phyloP scores from a whole-genome alignment of 2,113 vertebrate species.

The Erythrolamprus reginae region DNA sequence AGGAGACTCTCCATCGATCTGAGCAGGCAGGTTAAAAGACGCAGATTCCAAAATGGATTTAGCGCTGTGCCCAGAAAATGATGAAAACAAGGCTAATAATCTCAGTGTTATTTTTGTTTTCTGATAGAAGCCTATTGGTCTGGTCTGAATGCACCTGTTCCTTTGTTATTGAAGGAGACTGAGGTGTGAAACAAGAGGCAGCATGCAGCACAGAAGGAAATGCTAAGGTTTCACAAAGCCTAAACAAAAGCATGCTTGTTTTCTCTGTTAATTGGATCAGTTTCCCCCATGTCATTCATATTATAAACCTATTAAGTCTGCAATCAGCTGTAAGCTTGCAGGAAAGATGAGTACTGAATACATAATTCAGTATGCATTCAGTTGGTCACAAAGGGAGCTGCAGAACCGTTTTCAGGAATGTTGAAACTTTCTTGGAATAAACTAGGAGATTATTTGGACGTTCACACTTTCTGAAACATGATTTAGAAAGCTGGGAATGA shows the following conservation, averaged over 20 bases:
- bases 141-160: not conserved
- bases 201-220: not conserved
- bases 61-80: not conserved
- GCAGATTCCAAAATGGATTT: not conserved
- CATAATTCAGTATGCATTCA: not conserved
- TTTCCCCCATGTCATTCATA: slow-evolving; percentile 21
- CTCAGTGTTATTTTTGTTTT: not conserved
- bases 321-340: slow-evolving; percentile 3
- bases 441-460: not conserved
- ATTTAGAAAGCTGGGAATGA: not conserved
- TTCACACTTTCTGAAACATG: not conserved
- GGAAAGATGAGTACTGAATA: slow-evolving; percentile 2
- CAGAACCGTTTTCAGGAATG: not conserved
- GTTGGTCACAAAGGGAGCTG: not conserved
- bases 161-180: not conserved
- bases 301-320: slow-evolving; percentile 22
- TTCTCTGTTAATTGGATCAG: slow-evolving; percentile 26
- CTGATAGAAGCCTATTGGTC: not conserved
- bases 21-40: not conserved
- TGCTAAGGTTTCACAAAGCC: not conserved
- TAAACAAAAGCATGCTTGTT: not conserved
- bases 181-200: not conserved
- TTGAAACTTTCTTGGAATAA: not conserved
- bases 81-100: not conserved
- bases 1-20: not conserved